These are phyloP conservation scores for Mustela nigripes DNA, from an alignment of 2,113 vertebrate genomes.

Conservation along the genomic window DNA sequence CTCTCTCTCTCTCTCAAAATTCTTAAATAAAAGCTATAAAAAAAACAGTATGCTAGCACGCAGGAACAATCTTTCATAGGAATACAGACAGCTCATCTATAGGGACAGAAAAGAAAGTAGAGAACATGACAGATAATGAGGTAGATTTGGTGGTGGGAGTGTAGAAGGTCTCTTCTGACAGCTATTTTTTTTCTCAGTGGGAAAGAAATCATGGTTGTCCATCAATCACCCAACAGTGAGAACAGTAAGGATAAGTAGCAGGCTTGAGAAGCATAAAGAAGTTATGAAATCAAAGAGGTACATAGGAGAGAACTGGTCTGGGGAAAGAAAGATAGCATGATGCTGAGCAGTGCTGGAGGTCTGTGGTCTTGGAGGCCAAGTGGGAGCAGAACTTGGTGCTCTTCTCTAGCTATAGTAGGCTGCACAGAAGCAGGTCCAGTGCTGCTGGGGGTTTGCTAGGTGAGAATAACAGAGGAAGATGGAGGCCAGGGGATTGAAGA, in stretches of 20 bases:
- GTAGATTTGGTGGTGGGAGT: background rate
- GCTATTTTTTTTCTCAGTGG: background rate
- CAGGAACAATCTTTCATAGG: background rate
- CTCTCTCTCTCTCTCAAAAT: background rate
- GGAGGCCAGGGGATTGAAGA: background rate
- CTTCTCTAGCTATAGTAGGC: background rate
- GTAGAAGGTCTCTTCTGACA: background rate
- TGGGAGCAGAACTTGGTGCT: background rate
- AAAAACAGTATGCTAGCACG: background rate
- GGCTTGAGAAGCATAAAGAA: constrained; percentile 10
- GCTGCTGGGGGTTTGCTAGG: background rate
- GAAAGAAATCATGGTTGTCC: background rate
- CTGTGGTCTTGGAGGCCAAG: background rate
- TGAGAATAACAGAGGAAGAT: constrained; percentile 27
- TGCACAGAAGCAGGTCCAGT: background rate
- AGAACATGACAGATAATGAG: background rate
- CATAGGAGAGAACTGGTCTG: background rate
- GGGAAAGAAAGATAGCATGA: background rate
- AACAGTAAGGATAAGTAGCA: background rate
- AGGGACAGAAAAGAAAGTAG: background rate
- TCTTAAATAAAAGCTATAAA: background rate
- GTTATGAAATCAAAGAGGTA: background rate
- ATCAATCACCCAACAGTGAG: background rate
- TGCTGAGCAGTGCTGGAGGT: background rate
- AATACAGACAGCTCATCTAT: background rate